Evolutionary conservation across 1,140 invertebrate species (phyloP), one percentile per base, ranked within the genome.

Genomic region (Carposina sasakii): DNA sequence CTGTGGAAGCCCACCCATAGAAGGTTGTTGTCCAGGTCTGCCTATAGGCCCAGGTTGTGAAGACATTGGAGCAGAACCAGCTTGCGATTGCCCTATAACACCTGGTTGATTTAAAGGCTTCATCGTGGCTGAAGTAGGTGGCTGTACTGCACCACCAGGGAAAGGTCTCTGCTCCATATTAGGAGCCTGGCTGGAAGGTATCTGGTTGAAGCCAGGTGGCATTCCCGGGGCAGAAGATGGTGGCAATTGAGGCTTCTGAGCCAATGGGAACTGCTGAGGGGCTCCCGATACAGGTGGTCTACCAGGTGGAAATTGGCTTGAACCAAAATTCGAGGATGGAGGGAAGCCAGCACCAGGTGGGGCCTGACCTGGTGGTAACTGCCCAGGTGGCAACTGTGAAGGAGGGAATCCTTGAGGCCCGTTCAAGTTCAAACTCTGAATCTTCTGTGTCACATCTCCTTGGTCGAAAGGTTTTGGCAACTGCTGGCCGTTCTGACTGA

Each of bases 341-440:
- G 72, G 69, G 43, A 68, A 71, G 15, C 16, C 20, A 6, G 30
- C 26, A 46, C 55, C 46, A 2, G 58, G 56, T 8, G 66, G 55
- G 6, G 54, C 50, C 40, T 70, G 67, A 16, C 53, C 69, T 23
- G 73, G 70, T 34, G 82, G 83, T 31, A 68, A 51, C 52, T 85
- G 82, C 1, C 71, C 72, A 45, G 78, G 71, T 39, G 75, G 78
- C 47, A 84, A 45, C 56, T 84, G 77, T 20, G 71, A 66, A 37
- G 58, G 62, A 10, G 57, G 40, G 20, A 56, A 56, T 3, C 66
- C 67, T 64, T 67, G 67, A 13, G 72, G 60, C 13, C 81, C 71
- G 67, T 81, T 83, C 42, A 81, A 16, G 45, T 71, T 82, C 59
- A 86, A 70, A 17, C 57, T 73, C 36, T 84, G 79, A 76, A 86